Evolutionary conservation across 1,140 invertebrate species (phyloP).

Genomic region (Pomacea maculata): DNA sequence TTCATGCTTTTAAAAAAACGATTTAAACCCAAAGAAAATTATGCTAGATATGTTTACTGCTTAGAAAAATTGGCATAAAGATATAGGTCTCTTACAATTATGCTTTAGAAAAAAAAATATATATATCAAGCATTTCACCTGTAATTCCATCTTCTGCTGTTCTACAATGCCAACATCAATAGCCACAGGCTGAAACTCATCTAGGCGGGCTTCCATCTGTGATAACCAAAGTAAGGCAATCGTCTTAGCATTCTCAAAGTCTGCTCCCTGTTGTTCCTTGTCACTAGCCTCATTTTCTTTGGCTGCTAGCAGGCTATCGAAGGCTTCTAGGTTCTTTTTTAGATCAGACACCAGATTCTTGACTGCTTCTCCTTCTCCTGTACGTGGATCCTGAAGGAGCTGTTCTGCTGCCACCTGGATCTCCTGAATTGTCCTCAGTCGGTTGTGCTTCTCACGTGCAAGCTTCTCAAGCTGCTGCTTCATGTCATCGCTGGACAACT

Average conservation of each 20-base stretch:
- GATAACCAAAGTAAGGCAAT: conserved; percentile 88
- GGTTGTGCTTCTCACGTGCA: conserved; percentile 69
- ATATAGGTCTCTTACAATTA: neutral
- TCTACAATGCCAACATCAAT: conserved; percentile 86
- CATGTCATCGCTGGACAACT: conserved; percentile 77
- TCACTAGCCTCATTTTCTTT: conserved; percentile 83
- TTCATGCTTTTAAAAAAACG: too few relatives aligned
- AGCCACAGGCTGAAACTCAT: conserved; percentile 81
- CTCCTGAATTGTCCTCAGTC: conserved; percentile 76
- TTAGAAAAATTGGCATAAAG: neutral
- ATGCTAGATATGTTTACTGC: neutral
- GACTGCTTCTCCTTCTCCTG: conserved; percentile 77
- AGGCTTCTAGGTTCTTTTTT: conserved; percentile 87
- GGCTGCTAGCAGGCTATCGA: conserved; percentile 76
- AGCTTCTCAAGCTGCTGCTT: conserved; percentile 72
- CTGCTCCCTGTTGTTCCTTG: conserved; percentile 82
- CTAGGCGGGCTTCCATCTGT: conserved; percentile 77
- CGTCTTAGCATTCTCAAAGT: conserved; percentile 85
- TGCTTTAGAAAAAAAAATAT: neutral
- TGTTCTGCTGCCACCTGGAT: conserved; percentile 82
- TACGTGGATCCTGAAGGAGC: conserved; percentile 76
- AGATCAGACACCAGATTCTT: conserved; percentile 78
- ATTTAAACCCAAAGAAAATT: neutral
- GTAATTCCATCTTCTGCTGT: conserved; percentile 84
- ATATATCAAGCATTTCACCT: conserved; percentile 65